Evolutionary conservation across 2,888 invertebrate genomes (phyloP).

Genomic region (Drosophila quinaria): DNA sequence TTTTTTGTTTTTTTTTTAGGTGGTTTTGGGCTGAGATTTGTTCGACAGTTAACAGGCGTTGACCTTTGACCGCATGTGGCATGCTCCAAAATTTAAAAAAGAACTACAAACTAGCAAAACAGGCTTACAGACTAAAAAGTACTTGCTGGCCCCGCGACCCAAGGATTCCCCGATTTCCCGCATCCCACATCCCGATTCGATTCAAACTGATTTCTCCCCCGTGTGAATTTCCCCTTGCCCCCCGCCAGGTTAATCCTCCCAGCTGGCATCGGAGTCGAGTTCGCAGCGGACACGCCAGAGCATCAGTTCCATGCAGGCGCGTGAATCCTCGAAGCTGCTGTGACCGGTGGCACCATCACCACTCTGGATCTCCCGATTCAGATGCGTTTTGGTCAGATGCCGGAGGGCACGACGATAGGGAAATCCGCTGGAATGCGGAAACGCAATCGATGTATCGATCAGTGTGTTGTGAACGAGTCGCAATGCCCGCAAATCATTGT

Average conservation of each 20-base stretch:
- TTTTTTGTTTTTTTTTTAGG: neutral
- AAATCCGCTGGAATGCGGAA: constrained; percentile 93
- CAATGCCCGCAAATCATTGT: constrained; percentile 96
- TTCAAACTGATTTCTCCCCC: neutral
- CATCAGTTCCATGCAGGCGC: constrained; percentile 95
- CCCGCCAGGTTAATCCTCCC: constrained; percentile 49
- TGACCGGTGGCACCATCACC: constrained; percentile 90
- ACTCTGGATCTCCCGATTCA: constrained; percentile 93
- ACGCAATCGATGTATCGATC: constrained; percentile 95
- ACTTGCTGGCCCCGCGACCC: constrained; percentile 42
- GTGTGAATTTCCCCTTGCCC: neutral
- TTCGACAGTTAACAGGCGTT: constrained; percentile 5
- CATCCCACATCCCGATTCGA: neutral
- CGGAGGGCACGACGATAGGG: constrained; percentile 94
- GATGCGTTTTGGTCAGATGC: constrained; percentile 90
- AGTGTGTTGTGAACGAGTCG: constrained; percentile 93
- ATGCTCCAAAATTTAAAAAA: constrained; percentile 9
- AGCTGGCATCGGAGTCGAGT: constrained; percentile 44
- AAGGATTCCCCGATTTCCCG: neutral
- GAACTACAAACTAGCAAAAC: constrained; percentile 41
- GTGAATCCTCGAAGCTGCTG: constrained; percentile 97
- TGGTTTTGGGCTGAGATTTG: constrained; percentile 44
- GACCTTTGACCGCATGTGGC: neutral
- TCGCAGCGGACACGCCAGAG: constrained; percentile 89
- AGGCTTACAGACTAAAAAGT: constrained; percentile 51